Evolutionary conservation across 1,140 invertebrate species (phyloP), one percentile per base, ranked within the genome.

Genomic region (Ips nitidus): DNA sequence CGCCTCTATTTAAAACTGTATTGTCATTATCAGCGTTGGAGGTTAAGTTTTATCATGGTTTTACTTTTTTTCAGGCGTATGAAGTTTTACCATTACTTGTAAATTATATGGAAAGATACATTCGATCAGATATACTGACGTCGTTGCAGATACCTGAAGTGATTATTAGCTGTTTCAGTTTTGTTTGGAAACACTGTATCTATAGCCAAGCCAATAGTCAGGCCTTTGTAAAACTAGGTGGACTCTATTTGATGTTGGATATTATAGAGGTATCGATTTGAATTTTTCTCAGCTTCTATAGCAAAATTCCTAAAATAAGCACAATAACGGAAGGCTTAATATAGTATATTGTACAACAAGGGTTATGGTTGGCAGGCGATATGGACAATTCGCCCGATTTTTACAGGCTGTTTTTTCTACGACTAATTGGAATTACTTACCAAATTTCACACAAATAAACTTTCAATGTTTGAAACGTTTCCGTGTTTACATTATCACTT

Each of bases 221-320:
- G 22, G 40, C 41, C 2, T 73, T 73, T 64, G 55, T 68, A 4
- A 64, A 68, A 47, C 41, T 52, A n/a, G 59, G 36, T 36, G 72
- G 72, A 1, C 40, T 70, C 7, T 73, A 67, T 69, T 55, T 70
- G 45, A 61, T 73, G 40, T 45, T 73, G 40, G 72, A 73, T 53
- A 47, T 73, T 41, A 5, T 69, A 42, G 59, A 73, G 59, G 71
- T 72, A 55, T 37, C n/a, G 36, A 52, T 63, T 52, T 6, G 22
- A 22, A 22, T 22, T 22, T 22, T 22, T 22, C 22, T 22, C 22
- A 22, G 22, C 22, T 22, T 22, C 22, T 22, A 22, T 22, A 22
- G 22, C 22, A 22, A 22, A 22, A 22, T 22, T 22, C 0, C 22
- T 22, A 22, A 22, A 22, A 22, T 22, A 22, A 22, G 22, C 22